A percentile compares a stretch with the other conserved stretches of the same genome.
phyloP scores from a whole-genome alignment of 2,797 vertebrate genomes.

The Nannoperca australis region DNA sequence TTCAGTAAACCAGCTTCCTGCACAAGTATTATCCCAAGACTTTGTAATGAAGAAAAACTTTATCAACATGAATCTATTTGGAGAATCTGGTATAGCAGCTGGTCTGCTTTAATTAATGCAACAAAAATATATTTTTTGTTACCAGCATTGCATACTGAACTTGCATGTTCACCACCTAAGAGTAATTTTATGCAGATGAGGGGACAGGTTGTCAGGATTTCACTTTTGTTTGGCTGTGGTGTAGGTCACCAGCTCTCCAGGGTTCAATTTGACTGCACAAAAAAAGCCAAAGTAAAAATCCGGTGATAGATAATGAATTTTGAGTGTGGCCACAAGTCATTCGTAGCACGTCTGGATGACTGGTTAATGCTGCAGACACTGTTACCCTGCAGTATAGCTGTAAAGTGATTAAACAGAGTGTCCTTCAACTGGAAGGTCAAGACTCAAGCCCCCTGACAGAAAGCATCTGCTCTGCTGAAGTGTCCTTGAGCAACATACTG shows the following conservation, averaged over 20 bases:
- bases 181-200: neutral
- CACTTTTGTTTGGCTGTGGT: neutral
- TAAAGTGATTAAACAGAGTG: constrained; percentile 46
- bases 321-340: neutral
- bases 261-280: constrained; percentile 21
- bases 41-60: neutral
- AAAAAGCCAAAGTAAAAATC: constrained; percentile 19
- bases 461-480: constrained; percentile 53
- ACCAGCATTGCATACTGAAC: neutral
- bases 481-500: constrained; percentile 54
- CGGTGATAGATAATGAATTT: constrained; percentile 15
- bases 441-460: constrained; percentile 21
- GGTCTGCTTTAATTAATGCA: neutral
- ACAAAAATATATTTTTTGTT: neutral
- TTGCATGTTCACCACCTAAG: neutral
- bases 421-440: constrained; percentile 48
- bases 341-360: neutral
- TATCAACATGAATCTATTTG: neutral
- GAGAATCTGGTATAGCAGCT: too few relatives aligned
- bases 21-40: too few relatives aligned
- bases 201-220: neutral
- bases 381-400: neutral
- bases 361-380: neutral
- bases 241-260: constrained; percentile 2
- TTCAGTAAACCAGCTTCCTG: neutral